phyloP scores from a whole-genome alignment of 2,888 invertebrate species.

The Resseliella maxima region DNA sequence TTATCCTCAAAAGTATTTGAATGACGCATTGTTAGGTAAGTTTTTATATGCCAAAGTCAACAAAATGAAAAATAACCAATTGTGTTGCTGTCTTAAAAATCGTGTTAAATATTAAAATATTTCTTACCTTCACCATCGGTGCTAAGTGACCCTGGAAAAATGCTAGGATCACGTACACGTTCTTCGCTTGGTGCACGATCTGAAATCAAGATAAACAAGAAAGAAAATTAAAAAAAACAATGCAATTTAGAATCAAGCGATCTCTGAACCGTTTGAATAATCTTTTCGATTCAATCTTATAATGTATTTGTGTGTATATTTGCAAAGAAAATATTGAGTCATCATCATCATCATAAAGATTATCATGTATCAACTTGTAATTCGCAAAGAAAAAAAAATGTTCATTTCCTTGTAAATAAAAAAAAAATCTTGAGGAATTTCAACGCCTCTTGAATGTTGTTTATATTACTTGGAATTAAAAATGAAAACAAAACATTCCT shows the following conservation, averaged over 20 bases:
- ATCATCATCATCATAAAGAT: too few species aligned
- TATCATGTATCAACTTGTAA: too few species aligned
- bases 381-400: too few species aligned
- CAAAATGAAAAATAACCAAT: too few species aligned
- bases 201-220: constrained; percentile 68
- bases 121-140: constrained; percentile 85
- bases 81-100: too few species aligned
- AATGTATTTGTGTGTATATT: too few species aligned
- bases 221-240: constrained; percentile 50
- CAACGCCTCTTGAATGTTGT: too few species aligned
- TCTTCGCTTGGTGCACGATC: constrained; percentile 79
- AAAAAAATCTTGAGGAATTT: too few species aligned
- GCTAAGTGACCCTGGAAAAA: constrained; percentile 75
- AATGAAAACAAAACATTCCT: too few species aligned
- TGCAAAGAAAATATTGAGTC: too few species aligned
- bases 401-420: too few species aligned
- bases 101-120: neutral
- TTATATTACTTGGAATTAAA: too few species aligned
- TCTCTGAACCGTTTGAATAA: neutral
- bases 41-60: neutral
- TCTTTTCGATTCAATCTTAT: neutral
- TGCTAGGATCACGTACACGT: constrained; percentile 69
- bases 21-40: neutral
- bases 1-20: neutral
- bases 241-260: neutral